Base-by-base conservation (phyloP, 2,888 invertebrate genomes). In the Phasia obesa region DNA sequence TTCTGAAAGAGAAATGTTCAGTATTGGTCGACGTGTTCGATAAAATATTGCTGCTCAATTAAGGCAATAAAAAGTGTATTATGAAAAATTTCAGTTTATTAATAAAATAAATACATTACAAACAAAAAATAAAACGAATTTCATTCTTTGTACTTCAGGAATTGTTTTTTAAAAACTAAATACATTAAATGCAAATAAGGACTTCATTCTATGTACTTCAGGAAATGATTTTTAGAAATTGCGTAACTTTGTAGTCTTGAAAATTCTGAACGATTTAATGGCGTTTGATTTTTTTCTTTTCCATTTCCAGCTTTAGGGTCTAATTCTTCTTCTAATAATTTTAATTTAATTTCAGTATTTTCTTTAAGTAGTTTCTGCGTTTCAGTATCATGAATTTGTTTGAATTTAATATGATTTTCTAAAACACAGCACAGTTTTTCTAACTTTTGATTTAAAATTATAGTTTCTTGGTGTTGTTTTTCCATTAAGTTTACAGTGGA, bases 281-380 rank as follows among this genome's bases (percentile, higher is more conserved):
- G 9, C 42, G 69, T 17, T 42, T 69, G 3, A 7, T 70, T n/a
- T 35, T 57, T 44, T 4, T 27, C 55, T 15, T 70, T 44, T 23
- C 42, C 17, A 25, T 15, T 57, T 57, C 19, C n/a, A 13, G 11
- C 42, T 13, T 15, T 6, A 9, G 57, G 42, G 35, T 49, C n/a
- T n/a, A n/a, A n/a, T n/a, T 42, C 35, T 13, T 38, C 15, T 59
- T 59, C 59, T 38, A 42, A 19, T 4, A 59, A 13, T 15, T 59
- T 42, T 15, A 19, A 19, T 59, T 59, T 59, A 15, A 59, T 13
- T 38, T 59, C 35, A 42, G 35, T 59, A 5, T 59, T 59, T 59
- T 35, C 11, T 9, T 35, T 35, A 35, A 51, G 15, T 23, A 11
- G 4, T 23, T 23, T 51, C 15, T 59, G 23, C n/a, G 7, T 25